phyloP scores from a whole-genome alignment of 2,113 vertebrate species.

The Oncorhynchus nerka region DNA sequence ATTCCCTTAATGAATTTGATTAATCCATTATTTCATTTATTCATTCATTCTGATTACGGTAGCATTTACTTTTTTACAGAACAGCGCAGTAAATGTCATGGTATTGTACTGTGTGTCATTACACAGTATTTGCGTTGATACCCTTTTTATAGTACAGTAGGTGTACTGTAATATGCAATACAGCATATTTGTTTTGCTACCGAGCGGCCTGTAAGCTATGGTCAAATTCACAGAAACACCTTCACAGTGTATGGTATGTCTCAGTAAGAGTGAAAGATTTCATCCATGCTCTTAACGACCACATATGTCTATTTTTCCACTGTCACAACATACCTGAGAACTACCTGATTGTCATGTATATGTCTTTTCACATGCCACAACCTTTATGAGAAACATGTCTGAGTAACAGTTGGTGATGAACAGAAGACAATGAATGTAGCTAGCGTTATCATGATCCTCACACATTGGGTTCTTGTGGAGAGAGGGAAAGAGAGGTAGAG shows the following conservation, averaged over 20 bases:
- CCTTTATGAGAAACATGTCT: constrained; percentile 7
- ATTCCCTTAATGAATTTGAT: no score
- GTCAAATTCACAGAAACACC: background rate
- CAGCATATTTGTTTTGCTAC: no score
- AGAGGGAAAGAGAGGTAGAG: constrained; percentile 21
- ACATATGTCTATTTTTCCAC: background rate
- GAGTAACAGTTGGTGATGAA: constrained; percentile 25
- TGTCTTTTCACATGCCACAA: no score
- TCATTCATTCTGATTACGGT: no score
- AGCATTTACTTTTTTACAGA: no score
- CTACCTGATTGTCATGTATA: background rate
- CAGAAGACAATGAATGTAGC: constrained; percentile 41
- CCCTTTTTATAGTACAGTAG: no score
- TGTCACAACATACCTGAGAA: background rate
- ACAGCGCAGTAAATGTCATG: no score
- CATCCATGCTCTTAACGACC: background rate
- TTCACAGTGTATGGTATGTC: background rate
- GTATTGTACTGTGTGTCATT: no score
- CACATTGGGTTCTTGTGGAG: constrained; percentile 33
- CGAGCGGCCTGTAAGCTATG: no score
- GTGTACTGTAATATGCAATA: no score
- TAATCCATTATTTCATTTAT: no score
- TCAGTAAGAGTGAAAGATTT: background rate
- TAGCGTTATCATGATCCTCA: constrained; percentile 28
- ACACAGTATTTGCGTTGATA: no score